These are phyloP conservation scores for Ptychadena robeensis DNA, from an alignment of 2,797 vertebrate species.

Conservation along the genomic window DNA sequence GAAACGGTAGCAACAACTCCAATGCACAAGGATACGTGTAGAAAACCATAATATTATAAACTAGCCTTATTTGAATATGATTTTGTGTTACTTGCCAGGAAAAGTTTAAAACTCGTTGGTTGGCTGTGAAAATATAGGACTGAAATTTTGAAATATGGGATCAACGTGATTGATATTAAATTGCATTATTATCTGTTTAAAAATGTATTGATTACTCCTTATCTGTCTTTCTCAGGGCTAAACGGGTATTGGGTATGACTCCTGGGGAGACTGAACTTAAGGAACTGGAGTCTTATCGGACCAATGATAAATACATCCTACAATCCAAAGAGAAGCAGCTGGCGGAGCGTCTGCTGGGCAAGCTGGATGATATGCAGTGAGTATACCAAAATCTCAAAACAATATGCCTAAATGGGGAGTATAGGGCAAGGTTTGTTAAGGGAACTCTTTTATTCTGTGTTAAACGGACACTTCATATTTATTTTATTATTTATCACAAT, in stretches of 20 bases:
- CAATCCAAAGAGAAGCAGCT: constrained; percentile 89
- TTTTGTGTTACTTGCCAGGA: too few species aligned
- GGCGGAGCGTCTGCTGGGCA: constrained; percentile 82
- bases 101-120: too few species aligned
- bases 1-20: too few species aligned
- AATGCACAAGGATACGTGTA: too few species aligned
- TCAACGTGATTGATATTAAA: background rate
- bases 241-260: constrained; percentile 94
- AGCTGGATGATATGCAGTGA: constrained; percentile 88
- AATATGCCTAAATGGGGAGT: too few species aligned
- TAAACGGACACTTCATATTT: too few species aligned
- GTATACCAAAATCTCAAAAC: constrained; percentile 61
- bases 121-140: background rate
- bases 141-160: background rate
- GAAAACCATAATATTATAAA: too few species aligned
- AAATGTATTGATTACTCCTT: background rate
- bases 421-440: background rate
- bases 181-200: background rate
- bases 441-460: too few species aligned
- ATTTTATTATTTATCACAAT: too few species aligned
- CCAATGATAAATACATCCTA: constrained; percentile 78
- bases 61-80: too few species aligned
- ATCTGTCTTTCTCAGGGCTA: constrained; percentile 73
- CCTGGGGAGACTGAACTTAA: constrained; percentile 80
- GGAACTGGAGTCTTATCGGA: constrained; percentile 83